Evolutionary conservation across 2,113 vertebrate genomes (phyloP).

Genomic region (Arenaria interpres): DNA sequence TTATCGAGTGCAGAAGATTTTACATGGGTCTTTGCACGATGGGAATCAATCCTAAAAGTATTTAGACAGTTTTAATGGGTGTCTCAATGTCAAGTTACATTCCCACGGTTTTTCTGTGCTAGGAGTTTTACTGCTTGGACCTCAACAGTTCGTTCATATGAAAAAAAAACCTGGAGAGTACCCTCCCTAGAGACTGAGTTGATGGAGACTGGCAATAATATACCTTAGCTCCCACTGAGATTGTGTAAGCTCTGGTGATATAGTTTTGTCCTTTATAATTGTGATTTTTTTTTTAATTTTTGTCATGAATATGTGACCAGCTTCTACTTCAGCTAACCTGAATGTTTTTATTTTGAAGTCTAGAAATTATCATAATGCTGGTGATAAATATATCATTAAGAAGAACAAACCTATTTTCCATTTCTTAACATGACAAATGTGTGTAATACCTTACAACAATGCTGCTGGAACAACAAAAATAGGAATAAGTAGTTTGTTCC

Average conservation of each 20-base stretch:
- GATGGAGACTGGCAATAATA: background rate
- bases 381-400: background rate
- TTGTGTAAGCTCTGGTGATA: background rate
- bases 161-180: background rate
- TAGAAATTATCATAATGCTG: background rate
- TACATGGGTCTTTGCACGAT: background rate
- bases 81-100: background rate
- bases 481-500: background rate
- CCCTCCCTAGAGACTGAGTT: background rate
- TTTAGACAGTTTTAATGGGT: background rate
- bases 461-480: background rate
- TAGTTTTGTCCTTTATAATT: background rate
- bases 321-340: background rate
- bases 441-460: background rate
- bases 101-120: background rate
- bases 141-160: background rate
- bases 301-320: background rate
- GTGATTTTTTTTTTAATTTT: background rate
- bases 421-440: background rate
- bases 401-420: background rate
- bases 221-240: background rate
- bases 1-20: background rate
- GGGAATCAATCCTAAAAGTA: background rate
- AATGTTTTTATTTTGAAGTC: background rate
- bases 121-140: background rate